Percentiles rank a stretch among this genome's conserved stretches.
Evolutionary conservation across 2,797 vertebrate species (phyloP).

Genomic region (Gymnodraco acuticeps): DNA sequence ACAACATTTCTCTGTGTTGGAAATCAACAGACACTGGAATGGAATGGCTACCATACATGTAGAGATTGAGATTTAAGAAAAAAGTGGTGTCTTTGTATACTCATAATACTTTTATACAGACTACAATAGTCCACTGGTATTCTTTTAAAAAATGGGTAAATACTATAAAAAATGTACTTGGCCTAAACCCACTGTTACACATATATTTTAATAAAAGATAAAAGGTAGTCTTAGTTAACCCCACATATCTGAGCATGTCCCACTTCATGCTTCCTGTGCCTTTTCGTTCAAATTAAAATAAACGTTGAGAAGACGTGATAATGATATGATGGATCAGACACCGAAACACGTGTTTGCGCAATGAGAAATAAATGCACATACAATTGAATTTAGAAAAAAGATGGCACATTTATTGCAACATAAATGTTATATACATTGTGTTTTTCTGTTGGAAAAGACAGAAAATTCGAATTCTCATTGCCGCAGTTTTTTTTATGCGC

Average conservation of each 20-base stretch:
- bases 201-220: constrained; percentile 55
- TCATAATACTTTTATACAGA: constrained; percentile 83
- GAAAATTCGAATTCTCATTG: constrained; percentile 94
- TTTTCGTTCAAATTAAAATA: constrained; percentile 36
- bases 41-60: too few species aligned
- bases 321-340: constrained; percentile 61
- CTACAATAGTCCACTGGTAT: constrained; percentile 82
- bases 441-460: constrained; percentile 97
- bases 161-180: constrained; percentile 80
- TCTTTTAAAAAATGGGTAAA: constrained; percentile 72
- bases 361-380: constrained; percentile 83
- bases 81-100: constrained; percentile 57
- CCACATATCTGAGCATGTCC: constrained; percentile 34
- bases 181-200: constrained; percentile 81
- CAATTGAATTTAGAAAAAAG: constrained; percentile 93
- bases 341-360: constrained; percentile 74
- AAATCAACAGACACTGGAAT: too few species aligned
- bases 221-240: constrained; percentile 29
- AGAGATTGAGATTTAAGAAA: too few species aligned
- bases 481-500: constrained; percentile 87
- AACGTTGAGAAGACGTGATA: constrained; percentile 46
- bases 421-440: constrained; percentile 99
- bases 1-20: too few species aligned
- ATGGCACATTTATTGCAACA: constrained; percentile 99
- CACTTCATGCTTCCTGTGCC: constrained; percentile 23